These are phyloP conservation scores for Agriotes lineatus DNA, from an alignment of 2,888 invertebrate species.

Conservation along the genomic window DNA sequence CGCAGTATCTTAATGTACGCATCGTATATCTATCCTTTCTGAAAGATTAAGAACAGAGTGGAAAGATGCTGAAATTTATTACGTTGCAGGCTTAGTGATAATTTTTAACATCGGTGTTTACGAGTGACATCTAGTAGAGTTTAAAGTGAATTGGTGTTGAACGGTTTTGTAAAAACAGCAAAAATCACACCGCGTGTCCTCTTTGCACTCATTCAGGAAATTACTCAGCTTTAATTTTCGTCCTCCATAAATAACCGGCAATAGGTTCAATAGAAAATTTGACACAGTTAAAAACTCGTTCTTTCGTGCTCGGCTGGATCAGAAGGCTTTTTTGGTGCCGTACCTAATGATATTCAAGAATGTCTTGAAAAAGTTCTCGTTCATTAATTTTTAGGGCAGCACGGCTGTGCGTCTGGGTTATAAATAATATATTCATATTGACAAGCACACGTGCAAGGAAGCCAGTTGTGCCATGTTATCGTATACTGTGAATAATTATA, in stretches of 20 bases:
- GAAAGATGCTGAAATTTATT: conserved; percentile 3
- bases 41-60: conserved; percentile 7
- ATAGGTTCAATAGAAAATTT: conserved; percentile 15
- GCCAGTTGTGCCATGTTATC: conserved; percentile 44
- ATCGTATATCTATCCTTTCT: neutral
- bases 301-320: conserved; percentile 2
- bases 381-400: conserved; percentile 40
- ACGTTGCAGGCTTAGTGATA: too few relatives aligned
- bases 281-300: conserved; percentile 12
- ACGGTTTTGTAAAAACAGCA: too few relatives aligned
- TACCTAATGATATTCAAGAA: conserved; percentile 21
- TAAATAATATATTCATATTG: conserved; percentile 45
- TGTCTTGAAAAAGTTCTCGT: conserved; percentile 36
- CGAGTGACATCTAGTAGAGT: too few relatives aligned
- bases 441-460: conserved; percentile 45
- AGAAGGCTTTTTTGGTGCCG: conserved; percentile 6
- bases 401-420: conserved; percentile 33
- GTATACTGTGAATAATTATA: conserved; percentile 44
- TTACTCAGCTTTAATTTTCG: too few relatives aligned
- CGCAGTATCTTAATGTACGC: conserved; percentile 9
- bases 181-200: too few relatives aligned
- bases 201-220: too few relatives aligned
- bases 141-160: too few relatives aligned
- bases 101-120: too few relatives aligned
- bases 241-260: neutral